Conservation (phyloP, 2,797 vertebrate genomes). For the Taeniopygia guttata region DNA sequence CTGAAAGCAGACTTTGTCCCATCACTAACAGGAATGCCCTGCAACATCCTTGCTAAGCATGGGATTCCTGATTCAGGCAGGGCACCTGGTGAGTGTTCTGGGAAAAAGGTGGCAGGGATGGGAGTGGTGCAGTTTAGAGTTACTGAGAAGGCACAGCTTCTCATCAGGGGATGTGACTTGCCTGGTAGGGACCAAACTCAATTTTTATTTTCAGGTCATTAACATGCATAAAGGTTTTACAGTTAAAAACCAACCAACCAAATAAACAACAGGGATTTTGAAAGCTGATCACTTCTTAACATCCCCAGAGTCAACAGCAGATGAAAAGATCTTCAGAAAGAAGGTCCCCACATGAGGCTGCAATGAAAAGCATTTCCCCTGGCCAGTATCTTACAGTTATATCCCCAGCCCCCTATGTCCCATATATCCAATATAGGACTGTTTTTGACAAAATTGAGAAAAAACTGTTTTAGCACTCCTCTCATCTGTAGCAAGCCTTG, state of each 20-base stretch:
- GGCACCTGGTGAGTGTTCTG: neutral
- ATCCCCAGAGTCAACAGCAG: neutral
- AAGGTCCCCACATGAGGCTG: neutral
- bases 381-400: neutral
- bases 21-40: neutral
- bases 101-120: neutral
- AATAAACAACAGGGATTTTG: neutral
- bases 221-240: neutral
- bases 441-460: neutral
- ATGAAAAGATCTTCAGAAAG: neutral
- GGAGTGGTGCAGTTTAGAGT: neutral
- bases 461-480: neutral
- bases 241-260: neutral
- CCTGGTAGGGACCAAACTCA: neutral
- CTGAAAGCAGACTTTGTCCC: neutral
- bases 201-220: neutral
- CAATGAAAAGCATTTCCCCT: neutral
- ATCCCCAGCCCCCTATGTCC: neutral
- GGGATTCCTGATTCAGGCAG: neutral
- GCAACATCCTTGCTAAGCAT: neutral
- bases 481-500: neutral
- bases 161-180: neutral
- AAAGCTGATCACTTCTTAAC: neutral
- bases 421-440: rapidly evolving
- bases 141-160: neutral